Evolutionary conservation across 92 coral and sea anemone genomes (phyloP), one percentile per base, ranked within the genome.

Genomic region (Phenganax stokvisi): DNA sequence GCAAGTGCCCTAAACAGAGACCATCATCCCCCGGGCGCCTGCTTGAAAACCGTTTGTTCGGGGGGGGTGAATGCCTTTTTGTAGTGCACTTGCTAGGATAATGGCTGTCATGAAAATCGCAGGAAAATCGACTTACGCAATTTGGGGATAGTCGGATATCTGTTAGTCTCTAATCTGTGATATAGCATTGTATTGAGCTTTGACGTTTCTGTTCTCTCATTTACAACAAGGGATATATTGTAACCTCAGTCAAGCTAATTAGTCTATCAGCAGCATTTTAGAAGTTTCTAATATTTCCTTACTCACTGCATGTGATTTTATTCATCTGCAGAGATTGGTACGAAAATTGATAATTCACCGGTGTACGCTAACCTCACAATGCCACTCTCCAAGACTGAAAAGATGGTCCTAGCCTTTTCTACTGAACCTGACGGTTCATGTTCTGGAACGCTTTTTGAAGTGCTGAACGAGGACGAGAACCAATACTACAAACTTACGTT

Each of bases 401-500:
- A 79, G 27, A 79, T 79, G 10, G 83, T 79, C 73, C 27, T 79
- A 20, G 83, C 83, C 15, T 79, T 79, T 20, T 63, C 83, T 12
- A 79, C 83, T 15, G 20, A 17, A 51, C 20, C 51, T 25, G 81
- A 11, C 30, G 9, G 7, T 30, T 9, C 51, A 9, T 17, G 83
- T 25, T 63, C 56, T 7, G 83, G 83, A 62, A 79, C 83, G 0
- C 56, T 79, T 9, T 79, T 79, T 79, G 72, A 79, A 28, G 55
- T 79, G 37, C 61, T 51, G 16, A 79, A 37, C 74, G 56, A 79
- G 52, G 74, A 79, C 25, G 74, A 51, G 65, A 31, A 6, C 0
- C 83, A 79, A 28, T 65, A 44, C 61, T 79, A 63, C 62, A 62
- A 65, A 52, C 83, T 79, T 51, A 55, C 13, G 7, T n/a, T 79